phyloP scores from a whole-genome alignment of 30 jellyfish, hydroid and myxozoan species.

The Hydractinia echinata region DNA sequence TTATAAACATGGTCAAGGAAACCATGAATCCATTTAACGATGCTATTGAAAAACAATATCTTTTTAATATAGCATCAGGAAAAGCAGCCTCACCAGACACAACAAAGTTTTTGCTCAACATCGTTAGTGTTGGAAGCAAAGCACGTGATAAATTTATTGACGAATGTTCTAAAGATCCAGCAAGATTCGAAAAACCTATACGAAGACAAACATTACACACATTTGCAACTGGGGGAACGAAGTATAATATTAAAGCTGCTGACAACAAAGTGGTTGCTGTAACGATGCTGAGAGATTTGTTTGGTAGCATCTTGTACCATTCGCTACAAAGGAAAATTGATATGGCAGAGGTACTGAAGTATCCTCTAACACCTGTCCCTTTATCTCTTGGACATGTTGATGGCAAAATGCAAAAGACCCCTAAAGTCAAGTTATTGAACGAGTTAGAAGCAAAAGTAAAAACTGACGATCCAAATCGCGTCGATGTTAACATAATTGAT shows the following conservation, averaged over 20 bases:
- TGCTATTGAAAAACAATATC: conserved; percentile 10
- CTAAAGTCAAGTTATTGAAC: not conserved
- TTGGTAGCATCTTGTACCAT: conserved; percentile 10
- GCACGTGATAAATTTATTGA: not conserved
- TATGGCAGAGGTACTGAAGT: not conserved
- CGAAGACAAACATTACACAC: not conserved
- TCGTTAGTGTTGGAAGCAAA: too few species aligned
- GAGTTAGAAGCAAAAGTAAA: not conserved
- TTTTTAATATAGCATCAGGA: conserved; percentile 2
- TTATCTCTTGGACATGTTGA: not conserved
- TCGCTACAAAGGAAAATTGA: conserved; percentile 1
- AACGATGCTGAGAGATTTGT: conserved; percentile 5
- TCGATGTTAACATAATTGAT: not conserved
- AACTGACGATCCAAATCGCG: not conserved
- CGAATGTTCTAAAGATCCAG: conserved; percentile 10
- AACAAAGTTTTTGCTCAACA: too few species aligned
- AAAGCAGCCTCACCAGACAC: not conserved
- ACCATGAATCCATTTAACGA: not conserved
- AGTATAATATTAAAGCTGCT: not conserved
- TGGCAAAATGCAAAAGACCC: conserved; percentile 16
- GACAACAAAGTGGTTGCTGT: not conserved
- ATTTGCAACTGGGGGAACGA: not conserved
- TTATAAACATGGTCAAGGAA: not conserved
- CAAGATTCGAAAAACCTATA: not conserved
- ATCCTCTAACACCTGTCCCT: not conserved